Evolutionary conservation across 2,113 vertebrate species (phyloP).

Genomic region (Syrrhaptes paradoxus): DNA sequence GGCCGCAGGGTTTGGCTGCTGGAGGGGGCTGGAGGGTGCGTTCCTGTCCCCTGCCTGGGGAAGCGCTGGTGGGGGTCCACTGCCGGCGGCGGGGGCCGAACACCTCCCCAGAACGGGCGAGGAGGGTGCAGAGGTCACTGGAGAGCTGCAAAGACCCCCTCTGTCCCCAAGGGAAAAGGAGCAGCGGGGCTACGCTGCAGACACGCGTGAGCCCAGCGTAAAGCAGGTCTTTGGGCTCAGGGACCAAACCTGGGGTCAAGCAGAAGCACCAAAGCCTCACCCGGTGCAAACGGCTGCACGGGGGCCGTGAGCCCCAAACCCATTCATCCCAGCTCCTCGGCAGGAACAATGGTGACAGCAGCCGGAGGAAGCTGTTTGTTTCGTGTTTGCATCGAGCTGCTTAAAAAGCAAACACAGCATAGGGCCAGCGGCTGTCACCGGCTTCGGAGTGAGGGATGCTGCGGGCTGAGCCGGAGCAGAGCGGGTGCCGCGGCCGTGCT

Average conservation of each 20-base stretch:
- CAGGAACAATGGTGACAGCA: not conserved
- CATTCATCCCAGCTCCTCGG: not conserved
- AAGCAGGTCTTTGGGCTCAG: not conserved
- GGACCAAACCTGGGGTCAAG: not conserved
- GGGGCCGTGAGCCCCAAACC: not conserved
- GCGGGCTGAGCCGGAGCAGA: not conserved
- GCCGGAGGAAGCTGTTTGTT: not conserved
- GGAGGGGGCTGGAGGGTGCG: not conserved
- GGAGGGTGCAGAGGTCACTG: not conserved
- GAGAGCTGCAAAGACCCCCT: not conserved
- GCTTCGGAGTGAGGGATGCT: conserved; percentile 1
- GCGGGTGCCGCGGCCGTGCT: fast-evolving
- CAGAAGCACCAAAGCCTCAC: not conserved
- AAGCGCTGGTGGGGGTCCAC: not conserved
- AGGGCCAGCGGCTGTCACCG: conserved; percentile 2
- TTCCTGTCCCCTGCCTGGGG: not conserved
- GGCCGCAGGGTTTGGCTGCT: not conserved
- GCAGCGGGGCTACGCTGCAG: not conserved
- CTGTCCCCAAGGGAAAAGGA: not conserved
- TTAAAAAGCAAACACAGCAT: not conserved
- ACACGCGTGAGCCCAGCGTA: not conserved
- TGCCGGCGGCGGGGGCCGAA: fast-evolving
- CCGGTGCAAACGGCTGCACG: fast-evolving
- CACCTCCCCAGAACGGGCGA: not conserved
- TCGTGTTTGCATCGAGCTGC: not conserved